phyloP scores from a whole-genome alignment of 2,888 invertebrate genomes.

The Microdon myrmicae region DNA sequence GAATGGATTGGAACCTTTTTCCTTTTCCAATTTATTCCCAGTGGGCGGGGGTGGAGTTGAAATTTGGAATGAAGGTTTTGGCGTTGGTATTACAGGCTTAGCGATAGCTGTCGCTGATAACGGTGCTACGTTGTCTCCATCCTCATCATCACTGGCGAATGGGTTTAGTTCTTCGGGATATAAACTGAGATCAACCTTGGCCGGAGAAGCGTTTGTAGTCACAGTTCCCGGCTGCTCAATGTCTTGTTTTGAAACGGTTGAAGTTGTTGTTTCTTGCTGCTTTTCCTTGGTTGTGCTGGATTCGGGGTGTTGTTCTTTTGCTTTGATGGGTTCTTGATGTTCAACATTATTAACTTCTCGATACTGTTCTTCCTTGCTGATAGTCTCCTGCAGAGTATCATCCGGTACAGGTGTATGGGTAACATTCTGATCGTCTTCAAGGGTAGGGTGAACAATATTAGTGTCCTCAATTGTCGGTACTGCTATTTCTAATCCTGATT shows the following conservation, averaged over 20 bases:
- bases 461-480: conserved; percentile 24
- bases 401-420: conserved; percentile 1
- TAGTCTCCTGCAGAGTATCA: not conserved
- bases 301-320: conserved; percentile 14
- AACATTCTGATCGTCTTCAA: conserved; percentile 3
- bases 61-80: conserved; percentile 23
- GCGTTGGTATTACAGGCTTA: conserved; percentile 33
- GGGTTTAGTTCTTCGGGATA: conserved; percentile 88
- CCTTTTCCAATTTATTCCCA: conserved; percentile 38
- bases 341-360: conserved; percentile 17
- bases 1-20: conserved; percentile 72
- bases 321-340: conserved; percentile 13
- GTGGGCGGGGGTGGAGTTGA: conserved; percentile 23
- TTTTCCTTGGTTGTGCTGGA: conserved; percentile 20
- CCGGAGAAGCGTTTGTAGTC: conserved; percentile 29
- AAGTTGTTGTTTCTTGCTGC: not conserved
- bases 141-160: conserved; percentile 78
- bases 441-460: conserved; percentile 4
- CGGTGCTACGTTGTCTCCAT: conserved; percentile 65
- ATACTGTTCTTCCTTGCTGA: not conserved
- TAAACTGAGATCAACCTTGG: conserved; percentile 44
- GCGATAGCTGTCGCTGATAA: conserved; percentile 20
- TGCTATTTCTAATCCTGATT: conserved; percentile 16
- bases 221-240: conserved; percentile 3
- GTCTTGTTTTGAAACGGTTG: conserved; percentile 4